These are phyloP conservation scores for Cancer borealis DNA, from an alignment of 2,888 invertebrate genomes.

Conservation along the genomic window DNA sequence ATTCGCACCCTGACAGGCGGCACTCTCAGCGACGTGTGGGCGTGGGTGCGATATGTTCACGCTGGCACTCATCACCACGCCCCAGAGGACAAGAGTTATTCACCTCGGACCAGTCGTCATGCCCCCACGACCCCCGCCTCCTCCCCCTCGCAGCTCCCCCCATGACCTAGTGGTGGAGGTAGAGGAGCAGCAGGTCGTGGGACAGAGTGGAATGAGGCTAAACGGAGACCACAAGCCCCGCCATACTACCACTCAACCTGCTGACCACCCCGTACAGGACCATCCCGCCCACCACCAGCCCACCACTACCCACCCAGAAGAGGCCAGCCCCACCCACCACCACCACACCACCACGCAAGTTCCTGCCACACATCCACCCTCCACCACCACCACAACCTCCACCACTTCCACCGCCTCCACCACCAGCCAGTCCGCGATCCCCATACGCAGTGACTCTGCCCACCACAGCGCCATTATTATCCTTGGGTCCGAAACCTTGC, in stretches of 20 bases:
- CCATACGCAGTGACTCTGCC: not conserved
- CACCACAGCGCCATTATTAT: slow-evolving; percentile 52
- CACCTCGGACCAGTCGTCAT: slow-evolving; percentile 59
- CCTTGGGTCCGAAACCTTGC: not conserved
- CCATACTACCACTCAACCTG: slow-evolving; percentile 66
- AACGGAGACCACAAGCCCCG: not conserved
- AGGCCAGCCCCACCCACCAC: not conserved
- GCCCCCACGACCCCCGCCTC: slow-evolving; percentile 45
- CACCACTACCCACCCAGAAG: slow-evolving; percentile 62
- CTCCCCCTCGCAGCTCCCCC: slow-evolving; percentile 57
- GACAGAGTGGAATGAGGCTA: not conserved
- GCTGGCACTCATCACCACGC: slow-evolving; percentile 73
- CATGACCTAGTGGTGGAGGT: slow-evolving; percentile 60
- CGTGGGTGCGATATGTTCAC: slow-evolving; percentile 76
- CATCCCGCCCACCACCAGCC: slow-evolving; percentile 76
- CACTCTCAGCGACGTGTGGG: slow-evolving; percentile 68
- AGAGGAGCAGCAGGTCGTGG: slow-evolving; percentile 41
- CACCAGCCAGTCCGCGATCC: not conserved
- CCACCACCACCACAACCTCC: slow-evolving; percentile 20
- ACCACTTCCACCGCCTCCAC: not conserved
- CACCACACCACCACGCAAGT: slow-evolving; percentile 14
- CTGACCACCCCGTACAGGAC: slow-evolving; percentile 76
- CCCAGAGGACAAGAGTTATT: slow-evolving; percentile 60
- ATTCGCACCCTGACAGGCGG: slow-evolving; percentile 48
- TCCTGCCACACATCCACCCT: slow-evolving; percentile 34